These are phyloP conservation scores for Phylloscopus trochiloides DNA, from an alignment of 2,113 vertebrate species.

Conservation along the genomic window DNA sequence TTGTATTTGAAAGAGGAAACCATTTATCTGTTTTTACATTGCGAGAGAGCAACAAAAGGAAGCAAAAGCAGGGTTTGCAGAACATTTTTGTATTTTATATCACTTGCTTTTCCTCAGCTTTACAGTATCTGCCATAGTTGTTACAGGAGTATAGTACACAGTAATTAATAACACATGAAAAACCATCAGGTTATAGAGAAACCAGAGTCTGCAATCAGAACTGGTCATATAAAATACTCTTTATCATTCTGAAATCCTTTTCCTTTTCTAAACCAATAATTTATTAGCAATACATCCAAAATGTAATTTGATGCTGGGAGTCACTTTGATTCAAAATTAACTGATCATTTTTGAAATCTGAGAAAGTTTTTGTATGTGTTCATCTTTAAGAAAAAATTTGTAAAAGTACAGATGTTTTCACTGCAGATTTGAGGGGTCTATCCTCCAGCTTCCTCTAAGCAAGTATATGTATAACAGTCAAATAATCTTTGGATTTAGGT, in stretches of 20 bases:
- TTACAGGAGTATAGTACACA: constrained; percentile 3
- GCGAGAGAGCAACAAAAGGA: constrained; percentile 49
- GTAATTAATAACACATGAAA: constrained; percentile 50
- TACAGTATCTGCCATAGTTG: neutral
- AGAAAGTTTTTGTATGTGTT: neutral
- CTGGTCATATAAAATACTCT: neutral
- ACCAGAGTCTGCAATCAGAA: neutral
- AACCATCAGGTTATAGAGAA: neutral
- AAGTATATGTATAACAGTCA: constrained; percentile 53
- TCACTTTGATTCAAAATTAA: neutral
- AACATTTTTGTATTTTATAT: neutral
- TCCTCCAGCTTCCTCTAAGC: neutral
- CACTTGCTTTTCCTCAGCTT: constrained; percentile 4
- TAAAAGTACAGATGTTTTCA: constrained; percentile 45
- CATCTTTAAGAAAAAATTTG: neutral
- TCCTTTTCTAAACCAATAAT: neutral
- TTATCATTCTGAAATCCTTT: neutral
- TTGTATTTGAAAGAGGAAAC: constrained; percentile 67
- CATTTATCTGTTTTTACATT: constrained; percentile 67
- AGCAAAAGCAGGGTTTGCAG: constrained; percentile 10
- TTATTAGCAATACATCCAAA: neutral
- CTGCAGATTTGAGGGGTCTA: constrained; percentile 32
- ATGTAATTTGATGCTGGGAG: neutral
- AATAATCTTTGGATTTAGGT: constrained; percentile 74
- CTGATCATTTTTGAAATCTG: neutral